A percentile compares a stretch with the other conserved stretches of the same genome.
These are phyloP conservation scores for Heliangelus exortis DNA, from an alignment of 2,797 vertebrate species.

Conservation along the genomic window DNA sequence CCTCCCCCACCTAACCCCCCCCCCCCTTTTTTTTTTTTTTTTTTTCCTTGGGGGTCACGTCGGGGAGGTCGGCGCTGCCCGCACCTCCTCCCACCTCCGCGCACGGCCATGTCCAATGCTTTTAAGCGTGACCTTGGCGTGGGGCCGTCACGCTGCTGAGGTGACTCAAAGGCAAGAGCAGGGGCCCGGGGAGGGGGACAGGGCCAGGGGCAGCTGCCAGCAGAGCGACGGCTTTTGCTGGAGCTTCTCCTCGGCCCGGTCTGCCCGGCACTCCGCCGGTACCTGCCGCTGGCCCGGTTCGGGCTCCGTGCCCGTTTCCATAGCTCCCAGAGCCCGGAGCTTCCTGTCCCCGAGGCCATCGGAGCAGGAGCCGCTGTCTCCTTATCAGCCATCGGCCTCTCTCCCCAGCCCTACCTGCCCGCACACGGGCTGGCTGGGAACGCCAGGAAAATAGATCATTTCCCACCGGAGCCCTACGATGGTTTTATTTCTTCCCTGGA, in stretches of 20 bases:
- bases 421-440: neutral
- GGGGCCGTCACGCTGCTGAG: neutral
- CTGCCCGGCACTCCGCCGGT: slow-evolving; percentile 56
- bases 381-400: slow-evolving; percentile 82
- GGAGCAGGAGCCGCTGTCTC: slow-evolving; percentile 84
- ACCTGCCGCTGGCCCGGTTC: slow-evolving; percentile 90
- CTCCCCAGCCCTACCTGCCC: slow-evolving; percentile 55
- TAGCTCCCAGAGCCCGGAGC: slow-evolving; percentile 87
- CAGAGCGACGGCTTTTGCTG: neutral
- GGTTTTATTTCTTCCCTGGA: slow-evolving; percentile 9
- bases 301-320: slow-evolving; percentile 90
- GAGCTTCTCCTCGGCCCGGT: no score
- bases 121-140: slow-evolving; percentile 37
- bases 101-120: slow-evolving; percentile 42
- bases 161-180: slow-evolving; percentile 33
- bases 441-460: slow-evolving; percentile 12
- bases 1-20: neutral
- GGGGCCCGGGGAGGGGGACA: neutral
- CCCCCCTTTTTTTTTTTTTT: no score
- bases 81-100: slow-evolving; percentile 13
- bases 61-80: slow-evolving; percentile 1
- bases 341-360: slow-evolving; percentile 87
- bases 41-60: neutral
- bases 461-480: neutral
- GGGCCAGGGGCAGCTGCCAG: neutral